Evolutionary conservation across 2,113 vertebrate species (phyloP), one percentile per base, ranked within the genome.

Genomic region (Mirounga angustirostris): DNA sequence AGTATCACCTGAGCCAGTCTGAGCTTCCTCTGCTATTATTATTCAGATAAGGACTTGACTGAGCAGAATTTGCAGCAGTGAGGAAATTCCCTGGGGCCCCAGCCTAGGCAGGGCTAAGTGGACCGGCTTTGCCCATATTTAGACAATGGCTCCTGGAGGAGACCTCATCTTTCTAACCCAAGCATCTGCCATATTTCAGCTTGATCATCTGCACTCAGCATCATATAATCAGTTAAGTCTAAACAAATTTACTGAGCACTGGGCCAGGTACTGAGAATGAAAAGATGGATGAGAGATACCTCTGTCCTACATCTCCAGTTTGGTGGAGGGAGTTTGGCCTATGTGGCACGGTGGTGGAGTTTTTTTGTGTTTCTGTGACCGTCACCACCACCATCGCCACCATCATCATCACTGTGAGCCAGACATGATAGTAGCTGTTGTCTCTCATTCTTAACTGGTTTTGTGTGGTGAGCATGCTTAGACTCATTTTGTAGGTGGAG

Each of bases 31-130:
- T 95, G 90, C 87, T 97, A 78, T 96, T 97, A 98, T 95, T 96
- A 97, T 86, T 97, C 88, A 97, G 92, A 97, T 63, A 46, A 96
- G 12, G 14, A 40, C 76, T 97, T 96, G 97, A 97, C 85, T 95
- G 95, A 97, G 95, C 96, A 97, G 63, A 97, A 96, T 95, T 97
- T 97, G 87, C 71, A 36, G 88, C 61, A 30, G n/a, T 80, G 56
- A 96, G 59, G 90, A 96, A 98, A 87, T 7, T 69, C 59, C 95
- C 91, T 30, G 33, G n/a, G 83, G 90, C 95, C 33, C 15, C 56
- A 69, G 74, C 43, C 40, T 43, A 58, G 69, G 61, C 30, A 59
- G 85, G 71, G 54, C 56, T 74, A 71, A 93, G 43, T 73, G 40
- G 40, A 18, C 67, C 87, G 78, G 15, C 92, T 95, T 91, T 94